Conservation (phyloP, 2,888 invertebrate species). For the Diachrysia chrysitis region DNA sequence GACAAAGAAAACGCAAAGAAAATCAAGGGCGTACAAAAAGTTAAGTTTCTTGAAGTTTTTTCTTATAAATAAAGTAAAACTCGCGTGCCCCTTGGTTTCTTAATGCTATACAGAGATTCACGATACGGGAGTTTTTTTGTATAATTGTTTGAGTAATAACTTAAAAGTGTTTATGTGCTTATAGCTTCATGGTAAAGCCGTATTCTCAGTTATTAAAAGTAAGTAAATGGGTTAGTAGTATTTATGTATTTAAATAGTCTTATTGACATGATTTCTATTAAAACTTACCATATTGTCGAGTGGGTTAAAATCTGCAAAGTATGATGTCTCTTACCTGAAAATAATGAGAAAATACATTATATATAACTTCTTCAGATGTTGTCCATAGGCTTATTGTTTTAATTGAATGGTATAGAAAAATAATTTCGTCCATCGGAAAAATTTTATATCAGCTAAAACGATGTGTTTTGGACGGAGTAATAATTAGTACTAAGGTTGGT, state of each 20-base stretch:
- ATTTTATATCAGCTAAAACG: too few species aligned
- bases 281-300: background rate
- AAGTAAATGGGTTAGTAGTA: background rate
- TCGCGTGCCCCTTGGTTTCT: background rate
- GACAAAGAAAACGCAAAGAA: slow-evolving; percentile 4
- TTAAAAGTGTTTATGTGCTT: background rate
- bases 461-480: too few species aligned
- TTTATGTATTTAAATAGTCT: background rate
- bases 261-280: background rate
- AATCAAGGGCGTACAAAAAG: slow-evolving; percentile 4
- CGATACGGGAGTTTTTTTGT: background rate
- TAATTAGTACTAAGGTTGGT: too few species aligned
- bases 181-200: background rate
- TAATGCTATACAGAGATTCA: background rate
- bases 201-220: background rate
- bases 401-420: too few species aligned
- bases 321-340: background rate
- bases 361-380: too few species aligned
- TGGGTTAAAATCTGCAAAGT: background rate
- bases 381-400: too few species aligned
- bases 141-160: background rate
- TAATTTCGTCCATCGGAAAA: too few species aligned
- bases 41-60: background rate
- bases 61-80: slow-evolving; percentile 4
- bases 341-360: background rate